These are phyloP conservation scores for Heliopora coerulea DNA, from an alignment of 92 coral and sea anemone species.

Conservation along the genomic window DNA sequence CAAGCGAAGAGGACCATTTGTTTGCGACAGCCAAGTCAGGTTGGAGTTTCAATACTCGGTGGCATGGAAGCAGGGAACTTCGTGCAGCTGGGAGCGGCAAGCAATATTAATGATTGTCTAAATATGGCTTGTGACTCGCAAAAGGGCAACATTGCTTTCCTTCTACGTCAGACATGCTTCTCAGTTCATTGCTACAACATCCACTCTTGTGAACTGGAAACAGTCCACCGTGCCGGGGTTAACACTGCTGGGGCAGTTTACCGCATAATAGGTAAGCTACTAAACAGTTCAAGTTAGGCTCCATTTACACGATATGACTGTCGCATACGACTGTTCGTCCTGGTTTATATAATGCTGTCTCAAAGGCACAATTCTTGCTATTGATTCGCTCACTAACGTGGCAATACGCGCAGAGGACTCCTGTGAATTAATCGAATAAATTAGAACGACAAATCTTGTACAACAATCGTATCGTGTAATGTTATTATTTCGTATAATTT, in stretches of 20 bases:
- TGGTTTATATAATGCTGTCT: no score
- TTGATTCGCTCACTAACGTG: no score
- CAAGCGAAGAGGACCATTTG: constrained; percentile 32
- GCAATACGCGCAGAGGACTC: no score
- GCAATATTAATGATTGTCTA: constrained; percentile 27
- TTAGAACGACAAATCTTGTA: no score
- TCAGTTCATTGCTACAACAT: neutral
- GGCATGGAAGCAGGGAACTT: constrained; percentile 36
- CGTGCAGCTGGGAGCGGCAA: constrained; percentile 4
- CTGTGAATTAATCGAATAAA: no score
- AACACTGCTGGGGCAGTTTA: constrained; percentile 35
- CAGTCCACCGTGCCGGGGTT: neutral
- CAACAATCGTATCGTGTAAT: no score
- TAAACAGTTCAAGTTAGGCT: no score
- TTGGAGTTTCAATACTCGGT: constrained; percentile 11
- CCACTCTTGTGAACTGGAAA: constrained; percentile 15
- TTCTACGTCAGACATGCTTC: neutral
- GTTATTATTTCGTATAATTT: no score
- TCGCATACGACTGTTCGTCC: no score
- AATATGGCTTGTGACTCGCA: constrained; percentile 5
- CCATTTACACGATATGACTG: no score
- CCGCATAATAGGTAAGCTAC: constrained; percentile 31
- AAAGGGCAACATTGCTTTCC: constrained; percentile 29
- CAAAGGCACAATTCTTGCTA: no score
- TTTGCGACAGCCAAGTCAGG: constrained; percentile 10